Evolutionary conservation across 2,888 invertebrate genomes (phyloP).

Genomic region (Perizoma affinitatum): DNA sequence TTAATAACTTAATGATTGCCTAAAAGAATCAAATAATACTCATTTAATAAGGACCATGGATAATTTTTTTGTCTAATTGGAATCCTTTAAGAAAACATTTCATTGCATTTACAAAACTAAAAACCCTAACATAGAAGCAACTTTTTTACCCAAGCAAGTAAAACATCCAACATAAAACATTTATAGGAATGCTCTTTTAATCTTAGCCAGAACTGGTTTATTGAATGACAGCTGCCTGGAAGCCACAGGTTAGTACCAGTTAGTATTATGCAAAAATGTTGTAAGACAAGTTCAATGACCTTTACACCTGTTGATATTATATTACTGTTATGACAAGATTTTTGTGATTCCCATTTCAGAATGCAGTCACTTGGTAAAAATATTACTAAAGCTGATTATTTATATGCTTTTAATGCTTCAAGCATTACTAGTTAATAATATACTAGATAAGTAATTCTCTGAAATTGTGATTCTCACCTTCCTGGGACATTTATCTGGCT

Average conservation of each 20-base stretch:
- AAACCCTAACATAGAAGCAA: too few relatives aligned
- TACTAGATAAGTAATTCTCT: background rate
- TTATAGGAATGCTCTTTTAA: background rate
- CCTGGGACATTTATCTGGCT: conserved; percentile 99
- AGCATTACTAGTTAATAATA: background rate
- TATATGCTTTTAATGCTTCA: background rate
- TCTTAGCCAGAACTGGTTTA: conserved; percentile 18
- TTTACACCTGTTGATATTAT: conserved; percentile 27
- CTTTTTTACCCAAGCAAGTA: background rate
- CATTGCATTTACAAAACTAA: too few relatives aligned
- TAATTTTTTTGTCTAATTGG: background rate
- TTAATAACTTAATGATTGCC: too few relatives aligned
- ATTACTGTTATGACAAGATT: conserved; percentile 21
- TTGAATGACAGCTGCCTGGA: conserved; percentile 22
- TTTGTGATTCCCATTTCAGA: conserved; percentile 1
- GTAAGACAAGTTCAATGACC: conserved; percentile 32
- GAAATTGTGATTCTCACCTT: conserved; percentile 85
- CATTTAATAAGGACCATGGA: too few relatives aligned
- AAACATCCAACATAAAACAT: conserved; percentile 10
- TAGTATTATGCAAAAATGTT: conserved; percentile 30
- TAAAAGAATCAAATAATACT: too few relatives aligned
- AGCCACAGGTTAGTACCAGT: conserved; percentile 30
- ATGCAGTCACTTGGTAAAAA: conserved; percentile 1
- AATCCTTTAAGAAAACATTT: background rate
- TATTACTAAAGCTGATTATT: too few relatives aligned